phyloP scores from a whole-genome alignment of 2,113 vertebrate genomes.

The Willisornis vidua region DNA sequence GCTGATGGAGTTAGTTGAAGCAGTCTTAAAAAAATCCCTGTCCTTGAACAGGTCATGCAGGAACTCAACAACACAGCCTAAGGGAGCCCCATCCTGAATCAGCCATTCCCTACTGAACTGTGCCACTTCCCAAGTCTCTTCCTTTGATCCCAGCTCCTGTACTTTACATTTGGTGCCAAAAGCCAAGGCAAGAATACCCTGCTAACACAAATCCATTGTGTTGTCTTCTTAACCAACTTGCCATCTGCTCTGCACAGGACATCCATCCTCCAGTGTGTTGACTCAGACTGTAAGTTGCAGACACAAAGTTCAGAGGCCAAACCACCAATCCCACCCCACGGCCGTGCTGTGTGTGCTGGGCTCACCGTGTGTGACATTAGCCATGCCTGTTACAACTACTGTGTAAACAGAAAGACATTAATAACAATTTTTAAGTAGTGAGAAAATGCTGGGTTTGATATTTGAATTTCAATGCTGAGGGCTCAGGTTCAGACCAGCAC shows the following conservation, averaged over 20 bases:
- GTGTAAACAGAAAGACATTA: background rate
- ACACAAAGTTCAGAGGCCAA: background rate
- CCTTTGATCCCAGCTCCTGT: background rate
- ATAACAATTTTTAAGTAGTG: background rate
- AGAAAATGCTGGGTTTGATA: background rate
- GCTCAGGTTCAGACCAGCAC: background rate
- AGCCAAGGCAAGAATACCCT: background rate
- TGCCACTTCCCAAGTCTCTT: background rate
- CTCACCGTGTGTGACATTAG: background rate
- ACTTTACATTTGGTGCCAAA: background rate
- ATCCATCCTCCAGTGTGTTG: background rate
- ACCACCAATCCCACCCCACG: background rate
- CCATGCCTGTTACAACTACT: background rate
- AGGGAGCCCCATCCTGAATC: background rate
- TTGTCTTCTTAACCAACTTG: background rate
- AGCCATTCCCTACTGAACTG: background rate
- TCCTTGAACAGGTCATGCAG: background rate
- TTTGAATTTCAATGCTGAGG: background rate
- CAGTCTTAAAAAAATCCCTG: background rate
- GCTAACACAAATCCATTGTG: background rate
- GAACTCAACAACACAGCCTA: background rate
- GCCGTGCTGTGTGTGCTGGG: background rate
- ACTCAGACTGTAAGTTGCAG: background rate
- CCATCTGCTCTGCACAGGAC: background rate
- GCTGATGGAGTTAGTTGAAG: background rate